These are phyloP conservation scores for Chelonoidis abingdonii DNA, from an alignment of 2,113 vertebrate species.

Conservation along the genomic window DNA sequence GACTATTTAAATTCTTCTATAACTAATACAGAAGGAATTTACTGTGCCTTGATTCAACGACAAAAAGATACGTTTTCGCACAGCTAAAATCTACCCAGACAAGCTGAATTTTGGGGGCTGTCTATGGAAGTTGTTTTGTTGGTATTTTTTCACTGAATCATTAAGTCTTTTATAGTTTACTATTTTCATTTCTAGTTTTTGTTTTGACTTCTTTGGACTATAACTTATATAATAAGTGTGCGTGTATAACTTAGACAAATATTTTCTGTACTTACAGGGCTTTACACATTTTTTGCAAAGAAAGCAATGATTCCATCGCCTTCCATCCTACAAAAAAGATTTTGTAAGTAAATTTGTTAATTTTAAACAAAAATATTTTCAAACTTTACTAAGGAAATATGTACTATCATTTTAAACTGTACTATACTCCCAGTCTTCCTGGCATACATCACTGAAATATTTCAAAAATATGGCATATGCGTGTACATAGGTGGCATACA, in stretches of 20 bases:
- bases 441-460: not conserved
- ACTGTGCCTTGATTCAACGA: not conserved
- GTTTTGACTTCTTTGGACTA: not conserved
- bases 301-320: constrained; percentile 91
- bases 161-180: not conserved
- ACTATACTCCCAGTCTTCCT: not conserved
- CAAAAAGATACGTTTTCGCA: not conserved
- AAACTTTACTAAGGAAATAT: not conserved
- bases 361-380: not conserved
- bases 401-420: not conserved
- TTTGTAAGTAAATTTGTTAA: constrained; percentile 12
- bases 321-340: constrained; percentile 86
- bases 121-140: rapidly evolving
- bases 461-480: rapidly evolving
- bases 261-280: constrained; percentile 87
- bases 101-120: not conserved
- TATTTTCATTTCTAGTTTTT: not conserved
- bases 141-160: not conserved
- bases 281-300: constrained; percentile 93
- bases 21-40: not conserved
- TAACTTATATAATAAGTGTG: not conserved
- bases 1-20: not conserved
- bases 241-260: not conserved
- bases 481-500: not conserved
- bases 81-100: not conserved